These are phyloP conservation scores for Picus viridis DNA, from an alignment of 2,797 vertebrate species.

Conservation along the genomic window DNA sequence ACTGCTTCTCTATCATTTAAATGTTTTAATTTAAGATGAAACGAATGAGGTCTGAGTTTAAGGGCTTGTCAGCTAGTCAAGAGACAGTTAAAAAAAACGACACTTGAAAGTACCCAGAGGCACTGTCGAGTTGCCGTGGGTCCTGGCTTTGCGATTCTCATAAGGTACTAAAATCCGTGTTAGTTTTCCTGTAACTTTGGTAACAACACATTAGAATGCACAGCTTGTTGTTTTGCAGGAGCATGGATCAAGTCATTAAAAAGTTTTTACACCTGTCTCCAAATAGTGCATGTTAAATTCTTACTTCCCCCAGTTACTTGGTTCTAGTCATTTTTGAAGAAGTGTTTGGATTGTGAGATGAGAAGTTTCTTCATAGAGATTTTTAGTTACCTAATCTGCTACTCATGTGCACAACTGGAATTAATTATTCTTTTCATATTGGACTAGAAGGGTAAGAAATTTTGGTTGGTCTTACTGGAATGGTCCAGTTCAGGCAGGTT, in stretches of 20 bases:
- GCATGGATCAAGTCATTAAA: background rate
- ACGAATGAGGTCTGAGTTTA: background rate
- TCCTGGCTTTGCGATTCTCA: background rate
- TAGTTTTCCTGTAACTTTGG: background rate
- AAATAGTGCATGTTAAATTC: background rate
- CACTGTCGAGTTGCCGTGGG: too few species aligned
- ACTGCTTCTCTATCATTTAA: background rate
- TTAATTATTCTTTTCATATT: background rate
- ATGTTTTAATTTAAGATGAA: background rate
- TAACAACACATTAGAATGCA: accelerated
- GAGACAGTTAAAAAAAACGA: background rate
- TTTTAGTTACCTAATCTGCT: background rate
- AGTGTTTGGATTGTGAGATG: background rate
- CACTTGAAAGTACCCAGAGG: accelerated
- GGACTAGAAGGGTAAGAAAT: background rate
- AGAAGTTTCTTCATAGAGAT: background rate
- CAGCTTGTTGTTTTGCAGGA: background rate
- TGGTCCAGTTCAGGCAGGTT: background rate
- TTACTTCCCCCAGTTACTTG: background rate
- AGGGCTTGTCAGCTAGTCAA: background rate
- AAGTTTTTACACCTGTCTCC: background rate
- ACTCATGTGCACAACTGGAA: background rate
- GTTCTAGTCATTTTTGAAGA: background rate
- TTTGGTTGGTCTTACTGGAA: background rate
- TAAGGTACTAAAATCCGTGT: background rate